These are phyloP conservation scores for Falco peregrinus DNA, from an alignment of 2,797 vertebrate species.

Conservation along the genomic window DNA sequence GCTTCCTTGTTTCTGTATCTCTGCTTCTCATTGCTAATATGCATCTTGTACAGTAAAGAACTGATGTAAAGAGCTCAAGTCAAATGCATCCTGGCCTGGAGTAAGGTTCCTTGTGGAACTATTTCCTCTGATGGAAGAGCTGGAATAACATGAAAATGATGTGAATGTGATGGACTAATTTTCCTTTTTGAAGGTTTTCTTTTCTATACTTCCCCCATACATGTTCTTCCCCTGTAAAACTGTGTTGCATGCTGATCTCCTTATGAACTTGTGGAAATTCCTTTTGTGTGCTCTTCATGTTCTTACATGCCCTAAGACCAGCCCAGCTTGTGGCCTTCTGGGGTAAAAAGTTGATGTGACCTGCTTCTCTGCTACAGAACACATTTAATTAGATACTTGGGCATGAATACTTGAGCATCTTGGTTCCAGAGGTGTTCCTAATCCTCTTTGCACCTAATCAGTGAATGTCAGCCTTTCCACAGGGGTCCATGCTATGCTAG, in stretches of 20 bases:
- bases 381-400: background rate
- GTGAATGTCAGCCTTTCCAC: background rate
- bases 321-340: background rate
- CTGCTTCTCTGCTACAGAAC: background rate
- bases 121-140: background rate
- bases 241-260: rapidly evolving
- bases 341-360: background rate
- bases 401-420: background rate
- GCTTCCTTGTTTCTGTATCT: background rate
- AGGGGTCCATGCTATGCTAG: background rate
- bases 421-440: background rate
- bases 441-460: background rate
- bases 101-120: background rate
- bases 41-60: background rate
- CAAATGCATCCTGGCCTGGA: background rate
- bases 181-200: background rate
- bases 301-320: background rate
- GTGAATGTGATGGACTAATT: background rate
- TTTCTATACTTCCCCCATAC: rapidly evolving
- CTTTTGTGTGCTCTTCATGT: background rate
- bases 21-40: background rate
- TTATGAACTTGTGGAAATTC: background rate
- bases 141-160: background rate
- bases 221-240: background rate
- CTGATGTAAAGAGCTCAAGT: background rate